Percentiles rank a stretch among this genome's conserved stretches.
Conservation (phyloP, 2,888 invertebrate genomes). For the Magallana nippona region DNA sequence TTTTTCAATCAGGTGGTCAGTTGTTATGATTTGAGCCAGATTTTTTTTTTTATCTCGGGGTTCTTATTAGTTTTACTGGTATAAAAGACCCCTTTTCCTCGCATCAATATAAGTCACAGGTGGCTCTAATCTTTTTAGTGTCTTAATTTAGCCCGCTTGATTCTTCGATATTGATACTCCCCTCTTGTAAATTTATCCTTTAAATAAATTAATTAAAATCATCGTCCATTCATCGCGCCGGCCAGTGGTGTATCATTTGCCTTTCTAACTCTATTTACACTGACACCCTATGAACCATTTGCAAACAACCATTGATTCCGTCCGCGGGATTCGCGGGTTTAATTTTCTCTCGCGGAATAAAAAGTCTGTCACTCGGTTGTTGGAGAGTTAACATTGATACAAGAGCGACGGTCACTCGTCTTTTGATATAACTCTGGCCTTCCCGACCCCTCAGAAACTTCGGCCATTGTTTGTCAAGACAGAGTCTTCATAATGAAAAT, state of each 20-base stretch:
- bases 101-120: slow-evolving; percentile 6
- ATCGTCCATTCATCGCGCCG: slow-evolving; percentile 13
- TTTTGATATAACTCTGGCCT: slow-evolving; percentile 24
- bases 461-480: slow-evolving; percentile 19
- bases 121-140: slow-evolving; percentile 24
- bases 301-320: slow-evolving; percentile 26
- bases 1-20: slow-evolving; percentile 11
- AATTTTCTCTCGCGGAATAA: slow-evolving; percentile 24
- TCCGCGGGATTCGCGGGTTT: slow-evolving; percentile 2
- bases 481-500: background rate
- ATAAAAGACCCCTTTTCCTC: slow-evolving; percentile 13
- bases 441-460: background rate
- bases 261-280: slow-evolving; percentile 18
- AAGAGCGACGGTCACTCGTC: slow-evolving; percentile 10
- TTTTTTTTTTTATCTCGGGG: background rate
- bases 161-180: slow-evolving; percentile 34
- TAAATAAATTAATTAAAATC: slow-evolving; percentile 45
- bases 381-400: background rate
- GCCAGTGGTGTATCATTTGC: slow-evolving; percentile 27
- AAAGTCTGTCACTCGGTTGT: slow-evolving; percentile 18
- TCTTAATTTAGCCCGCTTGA: slow-evolving; percentile 37
- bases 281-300: slow-evolving; percentile 26
- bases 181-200: slow-evolving; percentile 39
- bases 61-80: slow-evolving; percentile 12
- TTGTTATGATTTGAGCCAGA: slow-evolving; percentile 22